A percentile compares a stretch with the other conserved stretches of the same genome.
Conservation (phyloP, 2,888 invertebrate genomes). For the Prionchulus punctatus region DNA sequence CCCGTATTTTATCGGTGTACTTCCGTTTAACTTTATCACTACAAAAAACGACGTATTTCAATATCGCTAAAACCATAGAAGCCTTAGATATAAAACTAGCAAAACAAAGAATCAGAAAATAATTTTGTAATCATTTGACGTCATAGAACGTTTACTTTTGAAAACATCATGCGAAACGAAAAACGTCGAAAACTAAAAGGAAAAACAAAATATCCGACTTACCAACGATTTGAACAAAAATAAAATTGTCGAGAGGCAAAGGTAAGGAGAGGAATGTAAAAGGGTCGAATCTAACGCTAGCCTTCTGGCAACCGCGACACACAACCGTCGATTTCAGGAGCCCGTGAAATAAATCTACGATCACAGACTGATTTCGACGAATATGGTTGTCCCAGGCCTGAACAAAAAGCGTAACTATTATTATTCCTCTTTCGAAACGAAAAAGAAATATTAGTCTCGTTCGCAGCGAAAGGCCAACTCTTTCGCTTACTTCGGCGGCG, state of each 20-base stretch:
- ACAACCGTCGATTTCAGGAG: conserved; percentile 72
- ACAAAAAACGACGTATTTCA: conserved; percentile 2
- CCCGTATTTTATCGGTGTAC: conserved; percentile 66
- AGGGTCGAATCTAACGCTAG: conserved; percentile 74
- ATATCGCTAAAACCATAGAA: not conserved
- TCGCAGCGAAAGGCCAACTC: too few species aligned
- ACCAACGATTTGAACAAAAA: conserved; percentile 59
- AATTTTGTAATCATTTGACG: not conserved
- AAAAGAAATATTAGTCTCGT: too few species aligned
- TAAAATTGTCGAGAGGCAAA: conserved; percentile 69
- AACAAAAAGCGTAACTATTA: not conserved
- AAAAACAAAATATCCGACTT: conserved; percentile 18
- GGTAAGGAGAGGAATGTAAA: conserved; percentile 77
- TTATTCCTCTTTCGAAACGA: too few species aligned
- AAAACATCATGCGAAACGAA: not conserved
- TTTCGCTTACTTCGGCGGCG: conserved; percentile 39
- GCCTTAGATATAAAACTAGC: not conserved
- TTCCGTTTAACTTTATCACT: conserved; percentile 48
- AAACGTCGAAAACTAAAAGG: not conserved
- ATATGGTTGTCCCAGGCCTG: conserved; percentile 67
- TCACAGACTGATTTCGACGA: conserved; percentile 63
- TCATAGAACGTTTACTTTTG: conserved; percentile 1
- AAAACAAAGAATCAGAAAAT: not conserved
- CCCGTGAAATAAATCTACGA: conserved; percentile 77
- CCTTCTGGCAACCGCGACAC: conserved; percentile 62